Evolutionary conservation across 2,888 invertebrate species (phyloP).

Genomic region (Drosophila mayaguana): DNA sequence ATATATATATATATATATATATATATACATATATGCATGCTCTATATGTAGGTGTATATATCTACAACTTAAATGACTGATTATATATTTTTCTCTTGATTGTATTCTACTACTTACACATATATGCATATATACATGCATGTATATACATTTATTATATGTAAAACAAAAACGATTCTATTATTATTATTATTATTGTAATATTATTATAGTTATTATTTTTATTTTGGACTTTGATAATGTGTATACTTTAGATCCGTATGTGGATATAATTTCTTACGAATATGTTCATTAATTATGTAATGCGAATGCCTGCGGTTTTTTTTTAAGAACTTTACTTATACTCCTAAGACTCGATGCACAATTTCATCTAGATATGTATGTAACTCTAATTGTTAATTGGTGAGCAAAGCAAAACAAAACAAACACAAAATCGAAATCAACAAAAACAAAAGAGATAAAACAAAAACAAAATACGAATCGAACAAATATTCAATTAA

Average conservation of each 20-base stretch:
- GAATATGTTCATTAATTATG: slow-evolving; percentile 26
- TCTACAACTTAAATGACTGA: slow-evolving; percentile 74
- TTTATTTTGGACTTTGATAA: slow-evolving; percentile 15
- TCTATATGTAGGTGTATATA: slow-evolving; percentile 53
- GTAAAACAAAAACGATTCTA: slow-evolving; percentile 38
- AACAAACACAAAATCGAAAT: background rate
- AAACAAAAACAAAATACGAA: slow-evolving; percentile 1
- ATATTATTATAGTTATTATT: slow-evolving; percentile 3
- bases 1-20: slow-evolving; percentile 12
- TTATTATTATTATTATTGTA: slow-evolving; percentile 36
- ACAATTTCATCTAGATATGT: slow-evolving; percentile 64
- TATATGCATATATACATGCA: slow-evolving; percentile 24
- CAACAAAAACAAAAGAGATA: background rate
- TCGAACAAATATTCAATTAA: slow-evolving; percentile 26
- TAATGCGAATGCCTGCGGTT: slow-evolving; percentile 18
- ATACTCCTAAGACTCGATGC: slow-evolving; percentile 73
- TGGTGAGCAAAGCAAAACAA: slow-evolving; percentile 28
- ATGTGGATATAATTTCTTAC: slow-evolving; percentile 15
- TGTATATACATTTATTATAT: slow-evolving; percentile 24
- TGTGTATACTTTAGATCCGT: slow-evolving; percentile 12
- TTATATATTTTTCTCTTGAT: slow-evolving; percentile 74
- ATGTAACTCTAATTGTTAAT: slow-evolving; percentile 53
- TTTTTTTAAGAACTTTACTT: slow-evolving; percentile 36
- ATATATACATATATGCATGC: background rate
- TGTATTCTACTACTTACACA: slow-evolving; percentile 45